Base-by-base conservation (phyloP, 2,113 vertebrate species). In the Trematocara unimaculatum region DNA sequence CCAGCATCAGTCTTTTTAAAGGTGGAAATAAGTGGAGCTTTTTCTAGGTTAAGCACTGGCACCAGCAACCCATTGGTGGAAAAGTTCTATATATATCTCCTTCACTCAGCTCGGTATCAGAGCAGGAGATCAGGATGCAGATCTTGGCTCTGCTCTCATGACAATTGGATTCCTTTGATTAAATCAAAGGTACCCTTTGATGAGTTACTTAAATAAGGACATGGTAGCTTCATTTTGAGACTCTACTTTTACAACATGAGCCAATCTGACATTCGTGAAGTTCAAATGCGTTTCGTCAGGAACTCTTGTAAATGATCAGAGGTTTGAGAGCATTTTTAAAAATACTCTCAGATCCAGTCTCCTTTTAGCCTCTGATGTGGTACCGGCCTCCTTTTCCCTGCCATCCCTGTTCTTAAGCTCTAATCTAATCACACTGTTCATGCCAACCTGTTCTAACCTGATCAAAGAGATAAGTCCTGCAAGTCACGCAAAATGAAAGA, bases 91-190 rank as follows among this genome's bases (percentile, higher is more conserved):
- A 15, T 60, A 38, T 12, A 3, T 79, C 15, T 51, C n/a, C 13
- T 53, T 64, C 15, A 0, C 78, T 42, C 17, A 14, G n/a, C 11
- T 67, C 33, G 10, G 40, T 81, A 38, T 58, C 58, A 38, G 54
- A 18, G 77, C 64, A 33, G 54, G 38, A 51, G 51, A 79, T 5
- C 4, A 26, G 53, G 42, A 85, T 1, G 1, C 54, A 26, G 10
- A 54, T 54, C 83, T 67, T 29, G 1, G 31, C n/a, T 18, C 62
- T 40, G 54, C 58, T 29, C 72, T 87, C 67, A 20, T 42, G 79
- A 85, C 89, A 83, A 60, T 80, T 83, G 51, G 81, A 91, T 90
- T 89, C 26, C 45, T 80, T 13, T 47, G 23, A 89, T 84, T 70
- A 49, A 88, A 91, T 90, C 23, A 92, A 84, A 60, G 31, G 5